A percentile compares a stretch with the other conserved stretches of the same genome.
Conservation (phyloP, 2,888 invertebrate species). For the Gasteruption jaculator region DNA sequence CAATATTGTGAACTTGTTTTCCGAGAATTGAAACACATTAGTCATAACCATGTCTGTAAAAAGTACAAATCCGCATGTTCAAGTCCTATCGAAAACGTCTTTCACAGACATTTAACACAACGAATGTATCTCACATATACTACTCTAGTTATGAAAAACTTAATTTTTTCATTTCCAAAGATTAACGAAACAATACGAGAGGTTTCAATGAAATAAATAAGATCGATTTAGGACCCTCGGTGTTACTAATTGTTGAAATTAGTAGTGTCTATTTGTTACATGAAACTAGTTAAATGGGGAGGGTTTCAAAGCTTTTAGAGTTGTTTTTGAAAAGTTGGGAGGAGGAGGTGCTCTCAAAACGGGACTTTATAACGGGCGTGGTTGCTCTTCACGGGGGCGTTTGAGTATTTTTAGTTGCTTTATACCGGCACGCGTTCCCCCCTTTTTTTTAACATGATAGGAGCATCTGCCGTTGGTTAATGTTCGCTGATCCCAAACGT, state of each 20-base stretch:
- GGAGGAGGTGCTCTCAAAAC: constrained; percentile 18
- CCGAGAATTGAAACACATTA: no score
- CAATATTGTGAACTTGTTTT: no score
- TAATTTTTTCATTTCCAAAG: no score
- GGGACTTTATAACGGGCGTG: constrained; percentile 46
- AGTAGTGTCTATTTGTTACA: constrained; percentile 27
- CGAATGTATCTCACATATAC: no score
- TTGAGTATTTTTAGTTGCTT: constrained; percentile 44
- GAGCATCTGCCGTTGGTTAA: constrained; percentile 30
- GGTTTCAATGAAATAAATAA: no score
- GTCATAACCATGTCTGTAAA: no score
- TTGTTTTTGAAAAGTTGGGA: constrained; percentile 21
- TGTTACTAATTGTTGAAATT: constrained; percentile 35
- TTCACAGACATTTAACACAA: no score
- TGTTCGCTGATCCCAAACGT: no score
- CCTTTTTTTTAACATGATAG: constrained; percentile 29
- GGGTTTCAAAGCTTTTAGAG: constrained; percentile 25
- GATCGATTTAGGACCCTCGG: constrained; percentile 4
- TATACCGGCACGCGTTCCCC: constrained; percentile 28
- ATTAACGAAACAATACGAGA: no score
- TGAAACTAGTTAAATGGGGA: constrained; percentile 15
- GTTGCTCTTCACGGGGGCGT: constrained; percentile 39
- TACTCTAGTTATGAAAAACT: no score
- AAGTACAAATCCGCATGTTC: no score
- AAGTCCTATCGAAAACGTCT: no score